Evolutionary conservation across 2,888 invertebrate genomes (phyloP).

Genomic region (Sceliomorpha sp.): DNA sequence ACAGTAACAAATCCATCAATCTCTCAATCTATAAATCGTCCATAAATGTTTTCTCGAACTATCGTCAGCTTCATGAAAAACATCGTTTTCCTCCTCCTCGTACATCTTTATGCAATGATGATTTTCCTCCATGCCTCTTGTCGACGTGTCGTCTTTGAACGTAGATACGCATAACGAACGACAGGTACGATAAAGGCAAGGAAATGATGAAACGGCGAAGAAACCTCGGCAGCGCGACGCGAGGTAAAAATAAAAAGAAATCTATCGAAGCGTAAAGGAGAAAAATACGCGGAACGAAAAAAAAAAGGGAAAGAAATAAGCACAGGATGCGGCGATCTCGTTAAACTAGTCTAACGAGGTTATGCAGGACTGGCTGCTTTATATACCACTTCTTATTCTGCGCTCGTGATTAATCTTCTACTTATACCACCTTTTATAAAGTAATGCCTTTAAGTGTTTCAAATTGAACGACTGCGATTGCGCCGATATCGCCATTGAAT

Average conservation of each 20-base stretch:
- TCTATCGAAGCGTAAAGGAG: conserved; percentile 7
- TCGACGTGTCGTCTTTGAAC: conserved; percentile 22
- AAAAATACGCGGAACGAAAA: conserved; percentile 47
- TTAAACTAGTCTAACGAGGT: conserved; percentile 73
- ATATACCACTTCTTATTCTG: conserved; percentile 30
- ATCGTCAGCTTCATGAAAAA: no score
- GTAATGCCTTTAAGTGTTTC: conserved; percentile 44
- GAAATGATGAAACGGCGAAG: conserved; percentile 28
- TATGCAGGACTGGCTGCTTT: conserved; percentile 50
- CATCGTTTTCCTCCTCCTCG: no score
- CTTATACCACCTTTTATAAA: conserved; percentile 42
- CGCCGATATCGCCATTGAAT: conserved; percentile 34
- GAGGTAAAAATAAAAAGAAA: conserved; percentile 12
- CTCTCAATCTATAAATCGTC: no score
- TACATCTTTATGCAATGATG: conserved; percentile 18
- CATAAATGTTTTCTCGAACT: no score
- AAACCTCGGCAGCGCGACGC: conserved; percentile 7
- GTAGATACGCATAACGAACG: conserved; percentile 23
- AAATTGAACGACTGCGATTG: conserved; percentile 36
- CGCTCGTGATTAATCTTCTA: conserved; percentile 50
- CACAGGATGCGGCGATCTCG: conserved; percentile 67
- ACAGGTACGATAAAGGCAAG: conserved; percentile 24
- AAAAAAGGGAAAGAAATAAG: conserved; percentile 64
- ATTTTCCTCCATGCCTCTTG: conserved; percentile 5
- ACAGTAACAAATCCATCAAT: no score